phyloP scores from a whole-genome alignment of 2,113 vertebrate genomes.

The Lophura nycthemera region DNA sequence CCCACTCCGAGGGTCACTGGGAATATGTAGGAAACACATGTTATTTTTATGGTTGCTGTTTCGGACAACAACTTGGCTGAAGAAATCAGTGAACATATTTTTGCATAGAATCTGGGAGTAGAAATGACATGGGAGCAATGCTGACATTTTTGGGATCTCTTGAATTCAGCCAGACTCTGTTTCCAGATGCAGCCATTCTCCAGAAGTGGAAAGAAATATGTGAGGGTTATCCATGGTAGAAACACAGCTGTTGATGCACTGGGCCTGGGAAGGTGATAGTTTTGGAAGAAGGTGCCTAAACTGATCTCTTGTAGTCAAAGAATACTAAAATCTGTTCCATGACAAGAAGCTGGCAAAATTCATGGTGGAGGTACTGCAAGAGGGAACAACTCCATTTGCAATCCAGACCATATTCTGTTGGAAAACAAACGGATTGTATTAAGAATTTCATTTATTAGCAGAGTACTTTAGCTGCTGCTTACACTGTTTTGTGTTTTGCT shows the following conservation, averaged over 20 bases:
- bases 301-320: not conserved
- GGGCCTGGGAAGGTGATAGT: not conserved
- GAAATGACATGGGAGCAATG: not conserved
- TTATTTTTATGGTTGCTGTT: conserved; percentile 14
- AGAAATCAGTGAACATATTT: not conserved
- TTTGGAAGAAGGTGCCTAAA: not conserved
- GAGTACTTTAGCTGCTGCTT: not conserved
- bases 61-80: conserved; percentile 22
- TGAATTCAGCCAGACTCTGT: not conserved
- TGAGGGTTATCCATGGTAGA: not conserved
- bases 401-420: not conserved
- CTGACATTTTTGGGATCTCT: not conserved
- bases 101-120: not conserved
- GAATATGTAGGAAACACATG: not conserved
- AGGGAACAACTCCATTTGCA: not conserved
- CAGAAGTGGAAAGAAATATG: not conserved
- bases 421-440: not conserved
- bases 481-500: not conserved
- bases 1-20: not conserved
- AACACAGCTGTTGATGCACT: not conserved
- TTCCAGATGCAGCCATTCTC: not conserved
- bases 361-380: not conserved
- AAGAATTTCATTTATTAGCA: not conserved
- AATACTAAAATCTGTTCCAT: not conserved
- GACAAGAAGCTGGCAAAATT: not conserved